Base-by-base conservation (phyloP, 2,888 invertebrate species). In the Stenoptilia bipunctidactyla region DNA sequence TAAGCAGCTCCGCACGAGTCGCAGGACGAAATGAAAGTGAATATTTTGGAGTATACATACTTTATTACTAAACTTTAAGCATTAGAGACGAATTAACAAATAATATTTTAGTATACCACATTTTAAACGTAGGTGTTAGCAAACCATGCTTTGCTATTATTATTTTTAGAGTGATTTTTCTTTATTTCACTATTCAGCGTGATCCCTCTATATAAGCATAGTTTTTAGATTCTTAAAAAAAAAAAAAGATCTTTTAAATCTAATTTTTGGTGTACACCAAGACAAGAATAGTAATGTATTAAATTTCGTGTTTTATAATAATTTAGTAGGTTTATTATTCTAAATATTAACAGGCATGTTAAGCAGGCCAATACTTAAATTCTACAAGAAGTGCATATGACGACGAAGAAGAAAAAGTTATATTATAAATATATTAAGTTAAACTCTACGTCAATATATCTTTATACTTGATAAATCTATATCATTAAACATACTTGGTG, bases 11-110 rank as follows among this genome's bases (percentile, higher is more conserved):
- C 77, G 61, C 58, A 60, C 67, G 73, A 65, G 73, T 75, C 61
- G 66, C 59, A 56, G 68, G 79, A 73, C 75, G 75, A 76, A 82
- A 83, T 82, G 63, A 83, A 82, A 80, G 70, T 75, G 68, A 80
- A 75, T 12, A n/a, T 9, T 30, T 76, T 79, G 76, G 83, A 80
- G 69, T 82, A 83, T 64, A 80, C 70, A 74, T 77, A 80, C 70
- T 82, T 83, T 82, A 83, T 82, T 83, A 80, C 76, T 80, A 80
- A 68, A 58, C 50, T 70, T 76, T 68, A 61, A 63, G 80, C 79
- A 55, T 67, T 66, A 73, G 63, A 55, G 49, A 58, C 51, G 52
- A 56, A 52, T 58, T 53, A 56, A 58, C 48, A 58, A 58, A 58
- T 40, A 44, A 33, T 49, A 59, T 59, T 56, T 55, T 51, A 66